phyloP scores from a whole-genome alignment of 1,140 invertebrate species.

The Drosophila kikkawai region DNA sequence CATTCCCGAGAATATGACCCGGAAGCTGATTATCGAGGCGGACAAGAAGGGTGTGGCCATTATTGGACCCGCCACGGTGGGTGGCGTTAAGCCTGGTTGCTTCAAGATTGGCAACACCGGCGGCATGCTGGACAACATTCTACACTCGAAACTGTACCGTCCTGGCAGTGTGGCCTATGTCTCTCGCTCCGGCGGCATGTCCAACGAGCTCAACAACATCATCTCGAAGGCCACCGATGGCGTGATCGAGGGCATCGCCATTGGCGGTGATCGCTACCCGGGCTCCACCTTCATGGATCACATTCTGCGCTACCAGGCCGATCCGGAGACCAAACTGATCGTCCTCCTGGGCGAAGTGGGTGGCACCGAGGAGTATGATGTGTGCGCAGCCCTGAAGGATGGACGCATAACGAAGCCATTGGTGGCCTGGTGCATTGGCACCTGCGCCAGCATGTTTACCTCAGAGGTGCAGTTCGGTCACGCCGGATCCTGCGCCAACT shows the following conservation, averaged over 20 bases:
- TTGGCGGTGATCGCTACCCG: conserved; percentile 99
- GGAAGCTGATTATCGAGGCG: conserved; percentile 96
- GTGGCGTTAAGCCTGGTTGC: conserved; percentile 99
- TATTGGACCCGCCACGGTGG: conserved; percentile 98
- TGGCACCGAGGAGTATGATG: conserved; percentile 99
- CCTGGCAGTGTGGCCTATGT: conserved; percentile 99
- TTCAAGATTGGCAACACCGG: conserved; percentile 99
- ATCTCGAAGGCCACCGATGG: conserved; percentile 98
- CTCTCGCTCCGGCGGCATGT: conserved; percentile 99
- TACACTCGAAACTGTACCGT: conserved; percentile 98
- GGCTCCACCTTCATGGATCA: conserved; percentile 99
- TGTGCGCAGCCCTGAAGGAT: conserved; percentile 94
- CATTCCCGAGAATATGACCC: conserved; percentile 98
- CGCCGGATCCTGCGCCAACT: conserved; percentile 98
- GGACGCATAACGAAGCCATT: conserved; percentile 96
- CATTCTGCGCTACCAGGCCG: conserved; percentile 93
- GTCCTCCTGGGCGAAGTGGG: conserved; percentile 98
- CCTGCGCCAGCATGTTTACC: conserved; percentile 96
- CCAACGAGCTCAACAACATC: conserved; percentile 99
- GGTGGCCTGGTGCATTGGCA: conserved; percentile 99
- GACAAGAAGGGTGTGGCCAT: conserved; percentile 92
- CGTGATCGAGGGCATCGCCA: conserved; percentile 99
- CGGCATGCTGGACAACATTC: conserved; percentile 99
- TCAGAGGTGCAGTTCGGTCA: conserved; percentile 99
- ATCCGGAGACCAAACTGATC: conserved; percentile 96